Base-by-base conservation (phyloP, 2,797 vertebrate genomes). In the Sorex maritimensis region DNA sequence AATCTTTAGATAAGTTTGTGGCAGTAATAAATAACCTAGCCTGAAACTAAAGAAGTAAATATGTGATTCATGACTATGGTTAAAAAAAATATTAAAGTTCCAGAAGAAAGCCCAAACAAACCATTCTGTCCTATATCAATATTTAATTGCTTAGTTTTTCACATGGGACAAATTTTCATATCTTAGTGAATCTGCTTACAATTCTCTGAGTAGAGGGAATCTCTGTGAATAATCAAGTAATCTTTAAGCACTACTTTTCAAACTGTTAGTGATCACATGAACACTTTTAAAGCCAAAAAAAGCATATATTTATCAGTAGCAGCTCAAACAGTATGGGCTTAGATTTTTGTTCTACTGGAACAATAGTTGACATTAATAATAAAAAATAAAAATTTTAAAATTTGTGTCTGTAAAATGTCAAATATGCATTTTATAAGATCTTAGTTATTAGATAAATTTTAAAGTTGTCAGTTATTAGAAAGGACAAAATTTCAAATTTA, bases 81-180 rank as follows among this genome's bases (percentile, higher is more conserved):
- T 44, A 44, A 44, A 44, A 44, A 34, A 44, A 44, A 44, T 44
- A 90, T 92, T 92, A 94, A 88, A 96, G 90, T 5, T 38, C 4
- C 12, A 44, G 34, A 86, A 85, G 24, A 96, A 52, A 86, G 52
- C 17, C 83, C 90, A 92, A 68, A 89, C 78, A 90, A 95, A 44
- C 81, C 46, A 82, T 34, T 93, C 15, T 79, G 55, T 91, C 96
- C 89, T 82, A 93, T 90, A 92, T 94, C 82, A 95, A 14, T 71
- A 41, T 52, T 90, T 88, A 95, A 91, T 61, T 78, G 15, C 52
- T 88, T 74, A 38, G 41, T 28, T 83, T n/a, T 86, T 95, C 74
- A 12, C 63, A 61, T 15, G 63, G 80, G 0, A 84, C 80, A 61
- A n/a, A 94, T 92, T 74, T 95, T 46, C 88, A 9, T 0, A 0